Conservation (phyloP, 2,113 vertebrate genomes). For the Gallinago media region DNA sequence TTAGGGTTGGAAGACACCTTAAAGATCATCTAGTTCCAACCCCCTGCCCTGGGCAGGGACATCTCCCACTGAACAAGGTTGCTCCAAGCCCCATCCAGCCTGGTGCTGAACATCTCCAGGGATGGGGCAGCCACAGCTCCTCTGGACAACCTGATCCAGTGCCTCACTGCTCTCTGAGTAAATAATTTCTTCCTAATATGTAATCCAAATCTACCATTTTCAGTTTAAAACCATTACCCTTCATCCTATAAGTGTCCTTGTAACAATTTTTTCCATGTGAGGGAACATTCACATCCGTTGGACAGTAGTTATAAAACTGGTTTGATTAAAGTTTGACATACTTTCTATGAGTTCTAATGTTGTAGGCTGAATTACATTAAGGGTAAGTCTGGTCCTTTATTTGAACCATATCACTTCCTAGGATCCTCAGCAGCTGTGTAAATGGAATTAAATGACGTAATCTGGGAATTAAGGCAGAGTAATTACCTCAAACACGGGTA, state of each 20-base stretch:
- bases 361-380: not conserved
- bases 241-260: not conserved
- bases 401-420: not conserved
- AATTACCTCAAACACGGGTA: constrained; percentile 40
- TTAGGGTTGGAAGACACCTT: not conserved
- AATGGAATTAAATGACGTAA: constrained; percentile 26
- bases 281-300: not conserved
- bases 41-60: not conserved
- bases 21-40: not conserved
- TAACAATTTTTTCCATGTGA: not conserved
- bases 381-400: not conserved
- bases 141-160: not conserved
- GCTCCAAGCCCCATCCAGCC: not conserved
- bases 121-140: not conserved
- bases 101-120: not conserved
- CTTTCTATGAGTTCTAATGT: not conserved
- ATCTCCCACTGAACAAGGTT: not conserved
- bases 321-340: not conserved
- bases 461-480: constrained; percentile 33
- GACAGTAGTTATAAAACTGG: not conserved
- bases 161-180: not conserved
- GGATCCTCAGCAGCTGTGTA: constrained; percentile 28
- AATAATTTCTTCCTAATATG: not conserved
- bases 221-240: not conserved
- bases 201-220: not conserved